phyloP scores from a whole-genome alignment of 2,113 vertebrate species.

The Corydoras maculifer region DNA sequence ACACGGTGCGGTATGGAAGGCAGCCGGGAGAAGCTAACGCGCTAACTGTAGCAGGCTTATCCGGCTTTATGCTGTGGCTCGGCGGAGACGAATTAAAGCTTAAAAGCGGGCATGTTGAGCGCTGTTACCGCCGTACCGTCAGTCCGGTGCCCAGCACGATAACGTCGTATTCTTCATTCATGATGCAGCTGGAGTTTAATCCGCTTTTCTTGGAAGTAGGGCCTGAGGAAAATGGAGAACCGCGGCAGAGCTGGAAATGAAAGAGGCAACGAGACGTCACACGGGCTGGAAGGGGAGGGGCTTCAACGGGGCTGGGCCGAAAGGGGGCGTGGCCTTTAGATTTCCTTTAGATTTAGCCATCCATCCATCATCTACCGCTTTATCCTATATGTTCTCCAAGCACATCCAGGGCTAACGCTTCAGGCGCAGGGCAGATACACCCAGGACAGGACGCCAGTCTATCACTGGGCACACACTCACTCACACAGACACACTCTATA shows the following conservation, averaged over 20 bases:
- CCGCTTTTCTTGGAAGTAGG: slow-evolving; percentile 42
- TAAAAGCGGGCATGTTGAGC: neutral
- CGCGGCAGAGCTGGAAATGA: slow-evolving; percentile 47
- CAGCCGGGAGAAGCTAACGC: neutral
- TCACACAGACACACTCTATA: no score
- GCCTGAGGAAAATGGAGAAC: slow-evolving; percentile 68
- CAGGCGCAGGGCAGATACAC: no score
- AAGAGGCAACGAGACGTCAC: slow-evolving; percentile 55
- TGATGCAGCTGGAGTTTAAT: slow-evolving; percentile 57
- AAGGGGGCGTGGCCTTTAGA: neutral
- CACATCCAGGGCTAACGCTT: no score
- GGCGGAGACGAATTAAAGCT: neutral
- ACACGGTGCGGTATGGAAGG: neutral
- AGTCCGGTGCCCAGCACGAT: slow-evolving; percentile 83
- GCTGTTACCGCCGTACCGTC: no score
- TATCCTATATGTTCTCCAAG: no score
- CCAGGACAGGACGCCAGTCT: no score
- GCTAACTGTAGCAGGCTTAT: slow-evolving; percentile 8
- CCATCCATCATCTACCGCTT: no score
- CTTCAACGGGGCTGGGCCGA: neutral
- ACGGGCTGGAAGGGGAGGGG: slow-evolving; percentile 47
- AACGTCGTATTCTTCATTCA: slow-evolving; percentile 98
- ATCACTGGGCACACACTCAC: no score
- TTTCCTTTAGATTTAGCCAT: no score
- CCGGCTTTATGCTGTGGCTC: neutral